Evolutionary conservation across 2,797 vertebrate species (phyloP).

Genomic region (Mus minutoides): DNA sequence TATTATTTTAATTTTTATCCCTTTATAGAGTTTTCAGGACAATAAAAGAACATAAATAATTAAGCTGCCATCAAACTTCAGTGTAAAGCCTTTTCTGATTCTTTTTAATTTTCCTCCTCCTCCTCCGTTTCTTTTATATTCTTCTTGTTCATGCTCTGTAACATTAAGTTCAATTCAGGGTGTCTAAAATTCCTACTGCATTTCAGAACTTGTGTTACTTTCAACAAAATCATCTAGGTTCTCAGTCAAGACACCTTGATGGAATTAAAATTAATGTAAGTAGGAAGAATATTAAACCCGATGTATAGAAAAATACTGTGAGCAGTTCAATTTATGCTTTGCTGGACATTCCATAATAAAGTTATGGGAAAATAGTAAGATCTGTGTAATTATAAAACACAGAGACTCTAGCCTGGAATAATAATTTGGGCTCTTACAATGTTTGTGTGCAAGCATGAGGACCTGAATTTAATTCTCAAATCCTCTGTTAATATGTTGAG

Average conservation of each 20-base stretch:
- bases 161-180: neutral
- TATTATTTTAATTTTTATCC: constrained; percentile 25
- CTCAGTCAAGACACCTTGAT: neutral
- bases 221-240: neutral
- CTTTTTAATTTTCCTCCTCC: neutral
- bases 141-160: neutral
- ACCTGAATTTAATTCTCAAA: neutral
- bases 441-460: neutral
- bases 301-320: neutral
- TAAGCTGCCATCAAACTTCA: neutral
- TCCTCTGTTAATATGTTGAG: neutral
- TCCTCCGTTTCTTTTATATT: neutral
- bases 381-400: neutral
- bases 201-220: neutral
- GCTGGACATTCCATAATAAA: neutral
- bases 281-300: neutral
- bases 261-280: neutral
- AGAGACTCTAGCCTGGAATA: neutral
- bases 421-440: neutral
- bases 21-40: constrained; percentile 6
- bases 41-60: neutral
- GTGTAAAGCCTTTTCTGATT: neutral
- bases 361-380: neutral
- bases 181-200: neutral
- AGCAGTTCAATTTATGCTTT: neutral